Conservation (phyloP, 2,888 invertebrate species). For the Dioctria linearis region DNA sequence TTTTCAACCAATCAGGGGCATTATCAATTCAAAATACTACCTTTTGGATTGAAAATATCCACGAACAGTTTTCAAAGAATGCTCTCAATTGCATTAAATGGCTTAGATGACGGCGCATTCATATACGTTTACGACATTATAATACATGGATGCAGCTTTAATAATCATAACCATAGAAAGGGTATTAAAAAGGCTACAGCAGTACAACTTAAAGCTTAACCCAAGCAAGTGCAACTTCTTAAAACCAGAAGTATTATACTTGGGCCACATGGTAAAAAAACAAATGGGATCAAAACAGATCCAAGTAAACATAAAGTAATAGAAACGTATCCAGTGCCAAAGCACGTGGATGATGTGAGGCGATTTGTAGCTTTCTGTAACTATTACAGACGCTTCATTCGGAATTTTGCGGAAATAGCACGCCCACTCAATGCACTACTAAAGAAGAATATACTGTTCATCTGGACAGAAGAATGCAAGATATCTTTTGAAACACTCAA, state of each 20-base stretch:
- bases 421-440: background rate
- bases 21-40: too few species aligned
- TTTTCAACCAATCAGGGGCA: too few species aligned
- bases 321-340: background rate
- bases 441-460: conserved; percentile 3
- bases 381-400: background rate
- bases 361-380: too few species aligned
- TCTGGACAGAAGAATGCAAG: conserved; percentile 45
- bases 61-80: too few species aligned
- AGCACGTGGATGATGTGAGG: background rate
- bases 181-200: background rate
- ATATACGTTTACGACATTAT: too few species aligned
- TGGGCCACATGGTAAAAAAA: background rate
- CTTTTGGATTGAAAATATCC: too few species aligned
- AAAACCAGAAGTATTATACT: background rate
- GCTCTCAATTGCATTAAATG: too few species aligned
- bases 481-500: conserved; percentile 15
- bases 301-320: background rate
- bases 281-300: background rate
- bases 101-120: too few species aligned
- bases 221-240: background rate
- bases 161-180: too few species aligned
- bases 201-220: background rate
- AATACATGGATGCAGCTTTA: too few species aligned
- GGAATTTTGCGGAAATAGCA: background rate